Base-by-base conservation (phyloP, 2,113 vertebrate species). In the Silurus meridionalis region DNA sequence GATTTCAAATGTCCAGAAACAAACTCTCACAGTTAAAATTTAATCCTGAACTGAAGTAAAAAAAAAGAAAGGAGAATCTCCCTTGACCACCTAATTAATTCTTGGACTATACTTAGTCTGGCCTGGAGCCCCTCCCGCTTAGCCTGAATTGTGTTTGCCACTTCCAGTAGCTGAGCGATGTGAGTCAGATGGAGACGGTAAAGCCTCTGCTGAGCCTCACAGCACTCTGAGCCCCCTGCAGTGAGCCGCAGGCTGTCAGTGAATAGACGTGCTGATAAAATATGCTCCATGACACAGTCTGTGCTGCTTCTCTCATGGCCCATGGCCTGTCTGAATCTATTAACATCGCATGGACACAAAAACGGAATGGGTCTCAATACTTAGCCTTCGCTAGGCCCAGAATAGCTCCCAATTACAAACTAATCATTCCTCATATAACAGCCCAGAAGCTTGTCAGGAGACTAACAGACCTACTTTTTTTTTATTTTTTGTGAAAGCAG, bases 241-340 rank as follows among this genome's bases (percentile, higher is more conserved):
- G 93, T 92, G 82, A 92, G 90, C 57, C 89, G 94, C 94, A 91
- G 91, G 91, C 92, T 95, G 93, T 93, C 95, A 93, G 91, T 87
- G 25, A 83, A 84, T 55, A 92, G 92, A 93, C 90, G 91, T 94
- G 94, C 94, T 93, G 93, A 93, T 93, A 93, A 92, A 94, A 94
- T 95, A 94, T 94, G 91, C 92, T 92, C 89, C 90, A 90, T 95
- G 94, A 95, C 94, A 95, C 92, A 90, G 90, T 94, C 91, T 90
- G 91, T 92, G 94, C 94, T 94, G 94, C 94, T 94, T 95, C 94
- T 90, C 89, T 92, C 92, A 86, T 94, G 82, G 89, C 93, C 92
- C 90, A 81, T 84, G 91, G 94, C 93, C 92, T 94, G 93, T 94
- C 94, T 94, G 85, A 92, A 94, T 91, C 92, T 92, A 95, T 95